Percentiles rank a stretch among this genome's conserved stretches.
phyloP scores from a whole-genome alignment of 2,797 vertebrate genomes.

The Anabacerthia variegaticeps region DNA sequence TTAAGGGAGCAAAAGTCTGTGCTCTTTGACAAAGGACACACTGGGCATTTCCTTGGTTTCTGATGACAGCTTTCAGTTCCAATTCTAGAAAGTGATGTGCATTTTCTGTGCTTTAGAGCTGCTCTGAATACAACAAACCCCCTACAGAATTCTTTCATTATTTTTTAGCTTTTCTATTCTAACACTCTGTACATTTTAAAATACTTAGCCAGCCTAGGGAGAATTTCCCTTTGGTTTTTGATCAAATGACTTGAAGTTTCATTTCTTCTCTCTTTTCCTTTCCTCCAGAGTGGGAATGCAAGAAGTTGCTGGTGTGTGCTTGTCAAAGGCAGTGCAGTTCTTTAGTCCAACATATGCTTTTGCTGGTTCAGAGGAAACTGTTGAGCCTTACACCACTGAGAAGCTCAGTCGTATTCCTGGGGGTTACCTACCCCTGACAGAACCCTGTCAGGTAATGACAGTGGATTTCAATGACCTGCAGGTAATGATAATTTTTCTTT shows the following conservation, averaged over 20 bases:
- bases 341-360: slow-evolving; percentile 85
- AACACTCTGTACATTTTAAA: not conserved
- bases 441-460: slow-evolving; percentile 85
- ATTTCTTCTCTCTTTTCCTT: not conserved
- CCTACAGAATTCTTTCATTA: not conserved
- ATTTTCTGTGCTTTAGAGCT: not conserved
- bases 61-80: not conserved
- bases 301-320: slow-evolving; percentile 82
- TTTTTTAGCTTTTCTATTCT: not conserved
- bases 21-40: not conserved
- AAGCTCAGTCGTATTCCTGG: slow-evolving; percentile 89
- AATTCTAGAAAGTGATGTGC: not conserved
- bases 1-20: not conserved
- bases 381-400: slow-evolving; percentile 96
- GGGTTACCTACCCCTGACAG: slow-evolving; percentile 87
- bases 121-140: not conserved
- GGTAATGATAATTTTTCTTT: slow-evolving; percentile 71
- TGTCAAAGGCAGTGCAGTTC: slow-evolving; percentile 82
- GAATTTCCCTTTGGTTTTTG: not conserved
- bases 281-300: slow-evolving; percentile 79
- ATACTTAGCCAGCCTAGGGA: not conserved
- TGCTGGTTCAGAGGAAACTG: slow-evolving; percentile 81
- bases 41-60: not conserved
- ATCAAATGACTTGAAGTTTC: not conserved
- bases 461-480: slow-evolving; percentile 91